Evolutionary conservation across 2,797 vertebrate species (phyloP).

Genomic region (Clarias platycephalus): DNA sequence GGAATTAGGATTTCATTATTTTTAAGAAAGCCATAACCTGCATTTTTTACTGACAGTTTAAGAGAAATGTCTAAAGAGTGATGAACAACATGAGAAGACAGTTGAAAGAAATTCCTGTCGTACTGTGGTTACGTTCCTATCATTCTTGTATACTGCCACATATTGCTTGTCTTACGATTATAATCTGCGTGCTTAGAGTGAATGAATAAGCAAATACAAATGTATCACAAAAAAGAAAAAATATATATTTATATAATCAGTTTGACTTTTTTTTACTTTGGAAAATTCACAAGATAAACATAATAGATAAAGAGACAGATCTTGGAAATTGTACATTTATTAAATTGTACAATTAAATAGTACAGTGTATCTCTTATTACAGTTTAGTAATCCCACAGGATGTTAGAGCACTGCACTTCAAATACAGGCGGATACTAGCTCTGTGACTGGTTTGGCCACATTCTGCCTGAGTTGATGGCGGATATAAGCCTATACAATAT

Average conservation of each 20-base stretch:
- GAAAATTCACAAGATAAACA: neutral
- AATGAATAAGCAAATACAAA: neutral
- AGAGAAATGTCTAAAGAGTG: neutral
- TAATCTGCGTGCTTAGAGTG: neutral
- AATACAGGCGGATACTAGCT: neutral
- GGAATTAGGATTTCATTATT: neutral
- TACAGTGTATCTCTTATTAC: neutral
- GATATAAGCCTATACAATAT: neutral
- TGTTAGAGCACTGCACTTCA: neutral
- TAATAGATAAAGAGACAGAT: neutral
- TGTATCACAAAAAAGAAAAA: neutral
- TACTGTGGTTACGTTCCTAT: neutral
- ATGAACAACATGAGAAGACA: neutral
- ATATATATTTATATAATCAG: neutral
- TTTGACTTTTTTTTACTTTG: neutral
- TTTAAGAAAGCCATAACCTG: neutral
- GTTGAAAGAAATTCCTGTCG: neutral
- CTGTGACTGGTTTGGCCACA: neutral
- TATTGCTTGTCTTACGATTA: neutral
- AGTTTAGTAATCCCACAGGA: neutral
- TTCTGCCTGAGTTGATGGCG: neutral
- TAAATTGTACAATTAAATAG: neutral
- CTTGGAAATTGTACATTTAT: neutral
- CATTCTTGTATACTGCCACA: neutral
- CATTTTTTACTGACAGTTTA: neutral